phyloP scores from a whole-genome alignment of 1,140 invertebrate genomes.

The Apolygus lucorum region DNA sequence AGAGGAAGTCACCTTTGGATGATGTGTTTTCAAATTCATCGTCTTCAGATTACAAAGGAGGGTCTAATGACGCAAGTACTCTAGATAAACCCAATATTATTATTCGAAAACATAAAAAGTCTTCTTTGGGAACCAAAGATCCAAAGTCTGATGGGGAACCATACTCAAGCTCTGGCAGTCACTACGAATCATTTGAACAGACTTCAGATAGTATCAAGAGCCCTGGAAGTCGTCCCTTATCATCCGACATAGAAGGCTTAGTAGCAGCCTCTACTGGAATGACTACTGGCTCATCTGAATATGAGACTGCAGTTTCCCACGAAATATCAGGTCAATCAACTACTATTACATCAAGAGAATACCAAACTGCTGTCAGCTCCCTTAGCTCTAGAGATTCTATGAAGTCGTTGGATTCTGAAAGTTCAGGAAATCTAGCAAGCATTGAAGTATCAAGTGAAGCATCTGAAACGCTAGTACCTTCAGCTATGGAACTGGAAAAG shows the following conservation, averaged over 20 bases:
- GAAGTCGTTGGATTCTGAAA: constrained; percentile 79
- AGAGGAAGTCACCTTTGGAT: constrained; percentile 24
- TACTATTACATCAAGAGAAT: constrained; percentile 65
- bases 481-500: constrained; percentile 47
- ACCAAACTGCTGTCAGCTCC: constrained; percentile 71
- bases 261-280: constrained; percentile 44
- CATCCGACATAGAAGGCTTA: constrained; percentile 74
- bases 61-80: constrained; percentile 31
- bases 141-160: constrained; percentile 53
- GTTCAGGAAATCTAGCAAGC: constrained; percentile 76
- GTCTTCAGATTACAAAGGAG: constrained; percentile 35
- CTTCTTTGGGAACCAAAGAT: constrained; percentile 20
- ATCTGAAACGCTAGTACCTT: constrained; percentile 81
- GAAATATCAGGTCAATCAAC: constrained; percentile 60
- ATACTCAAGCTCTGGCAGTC: constrained; percentile 79
- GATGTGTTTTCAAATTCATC: constrained; percentile 32
- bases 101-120: constrained; percentile 37
- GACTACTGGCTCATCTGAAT: constrained; percentile 61
- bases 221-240: constrained; percentile 63
- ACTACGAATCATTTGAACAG: constrained; percentile 80
- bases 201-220: constrained; percentile 51
- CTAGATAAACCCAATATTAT: constrained; percentile 35
- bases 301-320: constrained; percentile 74
- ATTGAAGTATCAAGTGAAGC: constrained; percentile 76
- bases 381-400: constrained; percentile 79